Conservation (phyloP, 2,888 invertebrate species). For the Cheilosia variabilis region DNA sequence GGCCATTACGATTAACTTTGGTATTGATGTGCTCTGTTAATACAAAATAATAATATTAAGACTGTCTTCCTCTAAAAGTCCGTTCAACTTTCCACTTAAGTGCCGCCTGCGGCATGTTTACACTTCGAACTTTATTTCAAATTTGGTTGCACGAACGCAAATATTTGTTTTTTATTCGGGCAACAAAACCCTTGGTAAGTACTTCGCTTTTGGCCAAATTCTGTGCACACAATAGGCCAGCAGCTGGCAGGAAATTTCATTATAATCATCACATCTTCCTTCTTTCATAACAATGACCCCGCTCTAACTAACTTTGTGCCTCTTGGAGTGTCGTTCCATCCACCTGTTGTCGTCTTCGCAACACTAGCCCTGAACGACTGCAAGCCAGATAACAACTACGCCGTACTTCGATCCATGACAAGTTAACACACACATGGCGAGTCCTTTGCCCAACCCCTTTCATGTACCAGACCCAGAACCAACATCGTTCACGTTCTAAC, state of each 20-base stretch:
- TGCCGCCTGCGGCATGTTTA: constrained; percentile 9
- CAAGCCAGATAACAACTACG: constrained; percentile 36
- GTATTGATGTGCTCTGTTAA: not conserved
- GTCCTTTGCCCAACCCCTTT: constrained; percentile 64
- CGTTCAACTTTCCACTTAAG: not conserved
- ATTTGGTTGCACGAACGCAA: constrained; percentile 18
- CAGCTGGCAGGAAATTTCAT: constrained; percentile 37
- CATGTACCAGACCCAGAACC: constrained; percentile 42
- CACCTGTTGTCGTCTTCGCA: constrained; percentile 29
- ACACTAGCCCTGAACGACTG: not conserved
- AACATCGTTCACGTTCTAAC: constrained; percentile 8
- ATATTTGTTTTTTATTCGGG: constrained; percentile 10
- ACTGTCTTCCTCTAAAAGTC: not conserved
- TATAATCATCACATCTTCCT: constrained; percentile 27
- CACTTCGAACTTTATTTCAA: constrained; percentile 26
- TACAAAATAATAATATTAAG: not conserved
- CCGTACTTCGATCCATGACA: constrained; percentile 28
- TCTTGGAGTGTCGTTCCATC: constrained; percentile 22
- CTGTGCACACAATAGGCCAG: constrained; percentile 20
- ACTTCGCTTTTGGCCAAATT: constrained; percentile 5
- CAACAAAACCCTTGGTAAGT: not conserved
- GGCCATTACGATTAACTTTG: not conserved
- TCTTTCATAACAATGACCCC: not conserved
- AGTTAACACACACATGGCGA: constrained; percentile 16
- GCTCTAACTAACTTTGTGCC: constrained; percentile 48